Base-by-base conservation (phyloP, 1,140 invertebrate species). In the Pseudachorutes palmiensis region DNA sequence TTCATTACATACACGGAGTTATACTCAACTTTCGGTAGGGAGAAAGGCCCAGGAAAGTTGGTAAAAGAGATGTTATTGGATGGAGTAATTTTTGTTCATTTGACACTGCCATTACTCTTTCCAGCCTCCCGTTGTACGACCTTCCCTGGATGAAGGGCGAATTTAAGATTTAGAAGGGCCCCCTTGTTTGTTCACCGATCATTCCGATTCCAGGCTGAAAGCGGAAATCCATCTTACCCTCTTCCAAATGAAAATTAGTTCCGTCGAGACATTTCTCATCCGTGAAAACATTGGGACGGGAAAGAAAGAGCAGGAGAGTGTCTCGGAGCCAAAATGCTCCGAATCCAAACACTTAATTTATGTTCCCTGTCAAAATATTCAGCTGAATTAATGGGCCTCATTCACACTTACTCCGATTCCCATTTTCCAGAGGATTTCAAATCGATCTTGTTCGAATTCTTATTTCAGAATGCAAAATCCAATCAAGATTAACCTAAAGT, bases 51-150 rank as follows among this genome's bases (percentile, higher is more conserved):
- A 45, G 36, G 51, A 55, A 55, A 55, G 51, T 55, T 55, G 24
- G 51, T 14, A 26, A 24, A 55, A 55, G 51, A 45, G 51, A 26
- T 14, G 24, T 55, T 14, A 51, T n/a, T 14, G 55, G 49, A n/a
- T 32, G 31, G 59, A 68, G 70, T 71, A 71, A 68, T 71, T 68
- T 71, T 68, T 71, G 67, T 29, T 24, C 19, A 49, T 64, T 71
- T 71, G 70, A 71, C 70, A 66, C 45, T 62, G 64, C 70, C 70
- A 71, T 71, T 71, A 71, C 65, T 71, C 70, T 71, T 71, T 30
- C 31, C 30, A 58, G 12, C 51, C 51, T 55, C 24, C 51, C 51
- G 5, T 41, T 19, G 5, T 9, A 41, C 36, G 5, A 41, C 5
- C 19, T 19, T 19, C 19, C 5, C 19, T 41, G 36, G 5, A 9